Evolutionary conservation across 2,797 vertebrate species (phyloP), one percentile per base, ranked within the genome.

Genomic region (Pogonophryne albipinna): DNA sequence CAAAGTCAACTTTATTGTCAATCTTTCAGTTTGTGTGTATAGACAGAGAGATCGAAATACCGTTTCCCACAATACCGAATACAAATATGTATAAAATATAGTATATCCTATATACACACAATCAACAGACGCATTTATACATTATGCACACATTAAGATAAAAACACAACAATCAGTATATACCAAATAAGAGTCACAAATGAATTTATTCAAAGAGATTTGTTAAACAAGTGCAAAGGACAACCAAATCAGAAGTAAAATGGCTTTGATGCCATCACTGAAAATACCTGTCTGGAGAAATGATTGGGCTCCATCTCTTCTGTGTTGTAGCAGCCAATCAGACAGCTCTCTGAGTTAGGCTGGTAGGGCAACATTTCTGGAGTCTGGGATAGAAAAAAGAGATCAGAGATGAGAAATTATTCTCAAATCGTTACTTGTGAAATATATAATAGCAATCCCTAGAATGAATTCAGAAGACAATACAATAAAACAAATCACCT

Each of bases 311-410:
- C 87, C 57, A 87, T 55, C 52, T 88, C 82, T 2, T 90, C 91
- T 46, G 82, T 49, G 69, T 75, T 87, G 70, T 92, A 94, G 72
- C 92, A 94, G 66, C 90, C 92, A 77, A 94, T 87, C 77, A 94
- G 90, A 72, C 92, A 94, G 71, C 89, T 91, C 70, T 92, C 91
- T 45, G 91, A 91, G 78, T 90, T 94, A 0, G 91, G 91, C 76
- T 91, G 89, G 76, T 88, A 91, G 38, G 86, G 79, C 62, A 87
- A 16, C 87, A 91, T 83, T 9, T 87, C 90, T 8, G 82, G 78
- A 60, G 68, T 83, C 93, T 94, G 52, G 2, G 75, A 42, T 0
- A 58, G 20, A 75, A 41, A 34, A 11, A 12, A 41, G 1, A 34
- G 3, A 11, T 51, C 3, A 63, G 27, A 58, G 52, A 38, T 38